These are phyloP conservation scores for Neoaliturus tenellus DNA, from an alignment of 2,888 invertebrate genomes.

Conservation along the genomic window DNA sequence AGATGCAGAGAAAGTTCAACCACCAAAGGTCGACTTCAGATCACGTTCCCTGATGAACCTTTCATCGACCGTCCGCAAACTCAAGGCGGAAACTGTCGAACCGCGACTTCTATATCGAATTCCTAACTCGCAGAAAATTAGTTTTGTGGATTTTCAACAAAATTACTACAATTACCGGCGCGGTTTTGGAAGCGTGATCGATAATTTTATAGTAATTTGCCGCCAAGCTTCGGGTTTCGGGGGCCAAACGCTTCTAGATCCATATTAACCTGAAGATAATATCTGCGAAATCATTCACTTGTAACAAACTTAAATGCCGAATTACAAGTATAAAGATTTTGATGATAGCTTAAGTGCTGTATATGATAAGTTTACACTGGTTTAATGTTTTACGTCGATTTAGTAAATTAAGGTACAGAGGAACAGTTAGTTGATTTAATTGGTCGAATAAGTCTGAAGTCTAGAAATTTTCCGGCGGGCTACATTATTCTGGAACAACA, in stretches of 20 bases:
- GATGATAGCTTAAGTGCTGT: not conserved
- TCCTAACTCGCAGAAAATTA: conserved; percentile 35
- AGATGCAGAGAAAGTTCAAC: not conserved
- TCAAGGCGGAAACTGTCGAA: not conserved
- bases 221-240: not conserved
- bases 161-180: conserved; percentile 24
- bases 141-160: conserved; percentile 25
- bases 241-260: not conserved
- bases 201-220: conserved; percentile 4
- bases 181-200: conserved; percentile 15
- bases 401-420: no score
- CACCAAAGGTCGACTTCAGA: not conserved
- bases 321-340: not conserved
- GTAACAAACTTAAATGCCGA: not conserved
- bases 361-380: no score
- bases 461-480: no score
- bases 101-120: conserved; percentile 30
- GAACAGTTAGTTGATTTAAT: no score
- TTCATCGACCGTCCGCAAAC: not conserved
- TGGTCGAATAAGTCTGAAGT: no score
- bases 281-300: not conserved
- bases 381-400: no score
- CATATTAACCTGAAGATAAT: not conserved
- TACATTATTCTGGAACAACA: no score
- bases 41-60: not conserved